phyloP scores from a whole-genome alignment of 1,140 invertebrate genomes.

The Drosophila orena region DNA sequence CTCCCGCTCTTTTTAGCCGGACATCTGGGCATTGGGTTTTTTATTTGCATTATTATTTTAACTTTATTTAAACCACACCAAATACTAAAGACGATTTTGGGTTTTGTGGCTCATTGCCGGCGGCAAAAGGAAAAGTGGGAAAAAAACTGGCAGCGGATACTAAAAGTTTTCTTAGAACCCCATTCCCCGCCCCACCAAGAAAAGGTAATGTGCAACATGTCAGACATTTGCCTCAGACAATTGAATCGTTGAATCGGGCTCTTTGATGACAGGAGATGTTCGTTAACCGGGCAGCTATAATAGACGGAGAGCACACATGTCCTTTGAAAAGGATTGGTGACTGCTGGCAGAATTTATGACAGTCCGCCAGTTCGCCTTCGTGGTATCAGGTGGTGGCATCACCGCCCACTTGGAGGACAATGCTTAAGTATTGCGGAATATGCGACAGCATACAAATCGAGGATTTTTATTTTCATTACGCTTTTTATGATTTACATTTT shows the following conservation, averaged over 20 bases:
- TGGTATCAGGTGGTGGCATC: too few species aligned
- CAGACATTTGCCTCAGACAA: slow-evolving; percentile 75
- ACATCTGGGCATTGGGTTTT: slow-evolving; percentile 67
- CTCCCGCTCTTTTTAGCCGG: slow-evolving; percentile 35
- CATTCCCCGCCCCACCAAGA: too few species aligned
- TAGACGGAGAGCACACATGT: slow-evolving; percentile 63
- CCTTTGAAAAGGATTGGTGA: slow-evolving; percentile 57
- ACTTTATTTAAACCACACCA: slow-evolving; percentile 83
- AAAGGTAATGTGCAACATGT: slow-evolving; percentile 64
- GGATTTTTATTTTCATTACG: slow-evolving; percentile 80
- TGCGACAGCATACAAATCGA: slow-evolving; percentile 81
- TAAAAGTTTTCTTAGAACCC: slow-evolving; percentile 70
- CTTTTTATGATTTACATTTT: slow-evolving; percentile 79
- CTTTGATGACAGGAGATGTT: slow-evolving; percentile 72
- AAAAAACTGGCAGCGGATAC: slow-evolving; percentile 64
- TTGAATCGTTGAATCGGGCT: slow-evolving; percentile 49
- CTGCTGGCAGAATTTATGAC: slow-evolving; percentile 68
- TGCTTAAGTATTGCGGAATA: slow-evolving; percentile 67
- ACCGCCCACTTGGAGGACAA: slow-evolving; percentile 39
- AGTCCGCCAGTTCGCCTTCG: slow-evolving; percentile 8
- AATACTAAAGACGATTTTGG: slow-evolving; percentile 83
- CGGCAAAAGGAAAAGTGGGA: slow-evolving; percentile 61
- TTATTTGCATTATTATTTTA: slow-evolving; percentile 77
- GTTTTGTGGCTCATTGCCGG: slow-evolving; percentile 78
- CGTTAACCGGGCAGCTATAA: slow-evolving; percentile 65